Percentiles rank a stretch among this genome's conserved stretches.
Conservation (phyloP, 2,113 vertebrate species). For the Pantherophis guttatus region DNA sequence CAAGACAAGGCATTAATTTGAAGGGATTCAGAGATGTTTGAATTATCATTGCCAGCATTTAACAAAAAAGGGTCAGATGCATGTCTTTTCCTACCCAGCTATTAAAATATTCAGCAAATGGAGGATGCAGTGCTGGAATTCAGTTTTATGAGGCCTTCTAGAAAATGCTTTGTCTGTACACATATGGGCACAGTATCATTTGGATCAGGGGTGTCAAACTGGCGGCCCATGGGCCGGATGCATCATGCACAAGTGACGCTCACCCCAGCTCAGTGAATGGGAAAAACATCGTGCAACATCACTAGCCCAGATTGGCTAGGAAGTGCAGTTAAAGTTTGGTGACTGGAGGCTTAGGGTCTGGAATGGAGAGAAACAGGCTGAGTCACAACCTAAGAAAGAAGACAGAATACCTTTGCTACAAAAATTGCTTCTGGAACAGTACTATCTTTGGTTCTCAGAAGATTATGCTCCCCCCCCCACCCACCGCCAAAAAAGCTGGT, state of each 20-base stretch:
- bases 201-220: background rate
- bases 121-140: background rate
- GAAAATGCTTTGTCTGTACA: background rate
- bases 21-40: background rate
- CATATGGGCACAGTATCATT: background rate
- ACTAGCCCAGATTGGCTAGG: background rate
- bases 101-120: background rate
- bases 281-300: no score
- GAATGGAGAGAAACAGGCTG: background rate
- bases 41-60: background rate
- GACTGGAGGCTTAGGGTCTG: background rate
- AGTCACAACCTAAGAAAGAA: background rate
- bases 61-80: background rate
- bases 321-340: background rate
- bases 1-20: background rate
- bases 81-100: background rate
- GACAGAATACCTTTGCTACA: background rate
- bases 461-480: background rate
- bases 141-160: background rate
- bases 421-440: background rate
- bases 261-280: no score
- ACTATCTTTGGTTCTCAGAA: background rate
- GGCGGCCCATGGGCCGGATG: no score
- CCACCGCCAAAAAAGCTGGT: background rate
- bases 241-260: no score